Percentiles rank a stretch among this genome's conserved stretches.
phyloP scores from a whole-genome alignment of 30 jellyfish, hydroid and myxozoan genomes.

The Aurelia coerulea region DNA sequence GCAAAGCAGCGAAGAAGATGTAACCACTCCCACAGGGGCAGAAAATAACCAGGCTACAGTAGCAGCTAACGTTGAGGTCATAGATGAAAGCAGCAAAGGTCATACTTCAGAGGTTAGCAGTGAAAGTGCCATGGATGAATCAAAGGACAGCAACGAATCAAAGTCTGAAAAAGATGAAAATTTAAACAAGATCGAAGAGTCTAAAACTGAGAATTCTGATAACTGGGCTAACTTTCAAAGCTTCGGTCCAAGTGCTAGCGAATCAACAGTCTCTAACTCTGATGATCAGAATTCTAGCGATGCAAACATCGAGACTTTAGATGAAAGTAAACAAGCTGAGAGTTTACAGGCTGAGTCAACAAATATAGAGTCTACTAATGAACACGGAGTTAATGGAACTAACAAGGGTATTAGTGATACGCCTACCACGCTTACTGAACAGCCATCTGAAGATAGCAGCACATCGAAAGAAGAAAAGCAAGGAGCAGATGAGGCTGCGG shows the following conservation, averaged over 20 bases:
- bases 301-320: neutral
- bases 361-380: neutral
- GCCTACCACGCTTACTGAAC: neutral
- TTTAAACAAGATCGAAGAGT: neutral
- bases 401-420: neutral
- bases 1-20: neutral
- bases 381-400: neutral
- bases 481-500: neutral
- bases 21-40: neutral
- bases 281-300: no score
- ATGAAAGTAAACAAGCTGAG: neutral
- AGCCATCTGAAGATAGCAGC: neutral
- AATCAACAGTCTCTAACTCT: neutral
- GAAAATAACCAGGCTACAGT: neutral
- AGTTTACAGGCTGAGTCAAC: constrained; percentile 2
- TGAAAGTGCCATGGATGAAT: neutral
- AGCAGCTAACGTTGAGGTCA: neutral
- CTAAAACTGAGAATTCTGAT: neutral
- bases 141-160: neutral
- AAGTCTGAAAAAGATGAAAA: neutral
- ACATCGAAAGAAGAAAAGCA: neutral
- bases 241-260: neutral
- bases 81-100: neutral
- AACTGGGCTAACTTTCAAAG: constrained; percentile 59
- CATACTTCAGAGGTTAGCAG: neutral